phyloP scores from a whole-genome alignment of 2,797 vertebrate species.

The Gallirallus australis region DNA sequence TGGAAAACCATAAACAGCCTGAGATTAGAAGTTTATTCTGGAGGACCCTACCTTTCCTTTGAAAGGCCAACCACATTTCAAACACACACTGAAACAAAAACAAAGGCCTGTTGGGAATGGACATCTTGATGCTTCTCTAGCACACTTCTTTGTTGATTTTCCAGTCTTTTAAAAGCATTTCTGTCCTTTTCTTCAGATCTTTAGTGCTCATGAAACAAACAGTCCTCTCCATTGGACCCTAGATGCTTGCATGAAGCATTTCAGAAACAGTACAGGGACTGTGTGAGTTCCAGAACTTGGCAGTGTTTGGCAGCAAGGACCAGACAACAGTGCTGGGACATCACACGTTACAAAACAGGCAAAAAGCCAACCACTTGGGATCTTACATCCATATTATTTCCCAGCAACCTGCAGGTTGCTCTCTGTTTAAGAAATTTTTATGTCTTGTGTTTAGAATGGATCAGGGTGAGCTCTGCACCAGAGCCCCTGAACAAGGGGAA shows the following conservation, averaged over 20 bases:
- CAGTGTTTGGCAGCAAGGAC: not conserved
- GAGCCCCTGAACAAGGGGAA: not conserved
- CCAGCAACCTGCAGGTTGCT: not conserved
- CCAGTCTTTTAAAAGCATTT: not conserved
- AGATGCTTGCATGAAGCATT: not conserved
- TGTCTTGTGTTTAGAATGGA: not conserved
- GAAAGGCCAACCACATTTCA: not conserved
- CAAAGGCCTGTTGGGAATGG: not conserved
- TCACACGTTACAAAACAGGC: not conserved
- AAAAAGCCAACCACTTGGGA: not conserved
- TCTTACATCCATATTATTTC: not conserved
- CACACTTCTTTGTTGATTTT: not conserved
- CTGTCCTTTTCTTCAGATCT: not conserved
- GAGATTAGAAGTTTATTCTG: conserved; percentile 22
- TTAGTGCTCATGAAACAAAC: not conserved
- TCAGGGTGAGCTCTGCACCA: not conserved
- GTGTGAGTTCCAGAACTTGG: not conserved
- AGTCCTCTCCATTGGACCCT: not conserved
- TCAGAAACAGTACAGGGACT: not conserved
- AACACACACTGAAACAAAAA: not conserved
- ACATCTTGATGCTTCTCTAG: not conserved
- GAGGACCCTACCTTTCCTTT: not conserved
- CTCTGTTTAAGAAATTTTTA: not conserved
- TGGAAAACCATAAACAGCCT: conserved; percentile 22
- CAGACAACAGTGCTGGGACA: not conserved